Evolutionary conservation across 2,888 invertebrate species (phyloP), one percentile per base, ranked within the genome.

Genomic region (Matsumyia berberina): DNA sequence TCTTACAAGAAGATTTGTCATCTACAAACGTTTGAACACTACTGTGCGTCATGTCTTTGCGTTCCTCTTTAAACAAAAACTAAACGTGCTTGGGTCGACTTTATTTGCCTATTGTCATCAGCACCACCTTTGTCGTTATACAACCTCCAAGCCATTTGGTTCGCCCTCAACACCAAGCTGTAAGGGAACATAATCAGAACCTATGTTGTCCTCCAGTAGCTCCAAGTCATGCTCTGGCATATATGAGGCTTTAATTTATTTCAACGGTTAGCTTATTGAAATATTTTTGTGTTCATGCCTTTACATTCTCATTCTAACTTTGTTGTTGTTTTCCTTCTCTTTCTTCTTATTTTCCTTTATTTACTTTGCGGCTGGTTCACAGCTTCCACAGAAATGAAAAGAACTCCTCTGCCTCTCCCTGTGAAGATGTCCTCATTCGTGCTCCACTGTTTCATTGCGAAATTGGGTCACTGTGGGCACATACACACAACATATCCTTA

Each of bases 51-150:
- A 33, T 58, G 46, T 6, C 53, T 74, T 69, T 12, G 46, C 51
- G 55, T 60, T 42, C 46, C 39, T 79, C 11, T 42, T 19, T 49
- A 74, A 55, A 74, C 69, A 46, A 74, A 24, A 73, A 67, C 51
- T 80, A 70, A 76, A 80, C 85, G 78, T 85, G 74, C 74, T 80
- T 58, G 17, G 80, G 80, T 76, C 74, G 85, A 66, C 85, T 70
- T 66, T 85, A 80, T 80, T 85, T 85, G 69, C 29, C 74, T 76
- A 80, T 85, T 85, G 85, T 85, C 69, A 80, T 64, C 39, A 83
- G 60, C 44, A 74, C 62, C 73, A 79, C 83, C 73, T 79, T 79
- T 83, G 67, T 79, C 67, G 58, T 19, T 35, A 33, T 19, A 6
- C 44, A 46, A 46, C 58, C 39, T 76, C 44, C 66, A 44, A 69